Base-by-base conservation (phyloP, 2,888 invertebrate genomes). In the Thereva nobilitata region DNA sequence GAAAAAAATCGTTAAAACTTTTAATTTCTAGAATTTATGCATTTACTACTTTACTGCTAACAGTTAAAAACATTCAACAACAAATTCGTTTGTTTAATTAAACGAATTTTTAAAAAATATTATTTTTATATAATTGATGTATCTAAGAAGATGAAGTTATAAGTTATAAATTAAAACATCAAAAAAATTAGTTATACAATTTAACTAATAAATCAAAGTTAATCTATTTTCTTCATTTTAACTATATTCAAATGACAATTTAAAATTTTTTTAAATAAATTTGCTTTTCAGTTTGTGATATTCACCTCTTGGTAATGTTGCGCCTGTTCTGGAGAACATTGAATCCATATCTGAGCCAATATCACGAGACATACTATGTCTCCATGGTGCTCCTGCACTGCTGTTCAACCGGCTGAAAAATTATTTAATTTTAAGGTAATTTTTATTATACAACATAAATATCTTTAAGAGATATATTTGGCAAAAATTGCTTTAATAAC, bases 281-380 rank as follows among this genome's bases (percentile, higher is more conserved):
- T 80, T 80, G 75, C 76, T 79, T 76, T 80, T 79, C 78, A 80
- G 76, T 80, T 78, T 80, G 57, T 69, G 78, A 81, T 81, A 81
- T 80, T 87, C 86, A 90, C 90, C 90, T 86, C 89, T 84, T 72
- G 90, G 89, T 82, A 87, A 82, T 74, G 85, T 84, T 76, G 84
- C 80, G 72, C 80, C 79, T 38, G 81, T 78, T 71, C 82, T 85
- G 77, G 84, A 86, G 83, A 89, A 89, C 82, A 89, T 88, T 67
- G 87, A 87, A 76, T 90, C 89, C 81, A 89, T 87, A 76, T 90
- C 89, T 56, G 87, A 85, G 75, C 87, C 86, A 77, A 89, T 79
- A 77, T 90, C 90, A 74, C 90, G 86, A 71, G 85, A 85, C 72
- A 85, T 82, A 75, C 86, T 86, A 70, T 86, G 84, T 70, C 87